Base-by-base conservation (phyloP, 23 tunicate genomes). In the Ciona savignyi region DNA sequence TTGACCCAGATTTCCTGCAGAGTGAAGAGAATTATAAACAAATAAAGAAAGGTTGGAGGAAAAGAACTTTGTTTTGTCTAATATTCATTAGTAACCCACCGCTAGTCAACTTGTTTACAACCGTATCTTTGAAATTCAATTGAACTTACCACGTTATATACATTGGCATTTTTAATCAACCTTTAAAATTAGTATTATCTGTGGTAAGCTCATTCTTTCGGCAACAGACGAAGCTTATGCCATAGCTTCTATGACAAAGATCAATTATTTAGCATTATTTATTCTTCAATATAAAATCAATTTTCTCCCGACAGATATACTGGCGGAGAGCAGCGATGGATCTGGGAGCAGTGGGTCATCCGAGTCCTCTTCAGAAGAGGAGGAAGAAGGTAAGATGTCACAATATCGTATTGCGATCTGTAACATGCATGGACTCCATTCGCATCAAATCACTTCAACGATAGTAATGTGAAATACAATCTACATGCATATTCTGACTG, bases 11-110 rank as follows among this genome's bases (percentile, higher is more conserved):
- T 0, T 93, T 86, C 74, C 71, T 80, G 31, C 64, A 85, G 62
- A 93, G 81, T 29, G 98, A 93, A 64, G 87, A 93, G 63, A 81
- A 82, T 34, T 93, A 93, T 62, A 82, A 93, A 69, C 80, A 86
- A 34, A 86, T 93, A 24, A 86, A 86, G 34, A 77, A 80, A 80
- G 98, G 88, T 80, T 60, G 25, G 21, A 23, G 23, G 9, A 23
- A 28, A 69, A 25, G 20, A 49, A 49, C 19, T 15, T 20, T 49
- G 15, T 49, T 49, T 49, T 49, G 20, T 49, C n/a, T n/a, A n/a
- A n/a, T n/a, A n/a, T n/a, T n/a, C n/a, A n/a, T n/a, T n/a, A n/a
- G n/a, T n/a, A n/a, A n/a, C n/a, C n/a, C n/a, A n/a, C n/a, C n/a
- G n/a, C n/a, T n/a, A n/a, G n/a, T n/a, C n/a, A 27, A 11, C 25